phyloP scores from a whole-genome alignment of 2,113 vertebrate species.

The Etheostoma cragini region DNA sequence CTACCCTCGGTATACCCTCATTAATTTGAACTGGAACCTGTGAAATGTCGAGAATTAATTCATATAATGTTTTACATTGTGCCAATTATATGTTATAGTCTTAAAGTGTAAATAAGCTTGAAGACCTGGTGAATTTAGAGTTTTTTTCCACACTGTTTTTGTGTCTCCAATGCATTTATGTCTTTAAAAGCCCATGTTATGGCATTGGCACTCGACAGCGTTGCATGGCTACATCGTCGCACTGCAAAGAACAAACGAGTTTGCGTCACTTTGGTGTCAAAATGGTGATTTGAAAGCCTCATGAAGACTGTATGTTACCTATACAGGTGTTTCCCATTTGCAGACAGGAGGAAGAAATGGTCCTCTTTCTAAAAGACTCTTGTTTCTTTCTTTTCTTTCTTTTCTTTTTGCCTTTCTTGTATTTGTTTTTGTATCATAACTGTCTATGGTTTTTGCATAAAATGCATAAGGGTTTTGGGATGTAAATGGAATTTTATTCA shows the following conservation, averaged over 20 bases:
- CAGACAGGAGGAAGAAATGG: conserved; percentile 83
- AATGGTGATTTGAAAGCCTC: conserved; percentile 87
- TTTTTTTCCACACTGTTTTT: conserved; percentile 66
- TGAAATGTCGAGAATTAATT: conserved; percentile 69
- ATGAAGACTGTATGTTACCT: conserved; percentile 89
- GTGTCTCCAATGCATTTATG: conserved; percentile 74
- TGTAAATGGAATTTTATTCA: conserved; percentile 99
- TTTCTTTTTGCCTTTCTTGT: conserved; percentile 82
- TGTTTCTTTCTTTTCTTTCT: conserved; percentile 54
- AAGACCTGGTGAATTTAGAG: conserved; percentile 72
- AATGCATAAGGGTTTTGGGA: conserved; percentile 98
- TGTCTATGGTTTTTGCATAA: conserved; percentile 95
- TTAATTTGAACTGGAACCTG: conserved; percentile 77
- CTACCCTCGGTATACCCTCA: conserved; percentile 22
- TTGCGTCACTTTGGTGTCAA: conserved; percentile 78
- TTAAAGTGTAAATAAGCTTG: conserved; percentile 79
- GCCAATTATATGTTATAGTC: conserved; percentile 76
- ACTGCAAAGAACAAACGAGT: conserved; percentile 74
- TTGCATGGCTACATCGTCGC: conserved; percentile 84
- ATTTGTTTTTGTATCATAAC: conserved; percentile 95
- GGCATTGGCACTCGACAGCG: conserved; percentile 64
- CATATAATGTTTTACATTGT: conserved; percentile 67
- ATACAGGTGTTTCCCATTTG: conserved; percentile 87
- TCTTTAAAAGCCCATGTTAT: conserved; percentile 73
- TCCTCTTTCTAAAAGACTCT: conserved; percentile 76